phyloP scores from a whole-genome alignment of 2,888 invertebrate genomes.

The Callosobruchus maculatus region DNA sequence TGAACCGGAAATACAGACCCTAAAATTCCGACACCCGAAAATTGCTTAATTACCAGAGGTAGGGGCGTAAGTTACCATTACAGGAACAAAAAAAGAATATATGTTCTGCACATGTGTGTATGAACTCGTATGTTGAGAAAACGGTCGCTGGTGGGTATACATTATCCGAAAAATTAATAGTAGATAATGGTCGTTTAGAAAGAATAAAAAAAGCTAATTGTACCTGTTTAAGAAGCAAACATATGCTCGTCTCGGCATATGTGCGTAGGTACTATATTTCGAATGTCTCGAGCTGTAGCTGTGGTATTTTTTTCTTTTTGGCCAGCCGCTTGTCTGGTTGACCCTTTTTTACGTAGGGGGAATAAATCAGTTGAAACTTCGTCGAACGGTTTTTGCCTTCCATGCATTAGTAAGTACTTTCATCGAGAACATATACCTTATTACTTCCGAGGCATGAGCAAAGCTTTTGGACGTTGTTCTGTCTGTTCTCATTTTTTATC shows the following conservation, averaged over 20 bases:
- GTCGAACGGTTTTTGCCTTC: neutral
- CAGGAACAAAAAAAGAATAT: neutral
- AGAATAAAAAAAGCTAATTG: constrained; percentile 26
- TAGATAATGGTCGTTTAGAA: constrained; percentile 21
- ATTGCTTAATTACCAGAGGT: neutral
- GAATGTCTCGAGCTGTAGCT: constrained; percentile 1
- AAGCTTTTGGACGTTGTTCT: too few relatives aligned
- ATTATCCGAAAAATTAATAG: constrained; percentile 24
- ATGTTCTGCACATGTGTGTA: neutral
- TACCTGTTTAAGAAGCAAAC: constrained; percentile 19
- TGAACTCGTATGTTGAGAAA: neutral
- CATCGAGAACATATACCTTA: neutral
- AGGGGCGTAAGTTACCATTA: neutral
- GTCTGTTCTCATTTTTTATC: too few relatives aligned
- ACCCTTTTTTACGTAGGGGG: neutral
- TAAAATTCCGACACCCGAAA: neutral
- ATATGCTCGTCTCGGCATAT: constrained; percentile 34
- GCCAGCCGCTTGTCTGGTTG: neutral
- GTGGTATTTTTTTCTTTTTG: neutral
- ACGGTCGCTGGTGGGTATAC: constrained; percentile 8
- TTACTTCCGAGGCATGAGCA: neutral
- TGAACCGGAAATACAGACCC: neutral
- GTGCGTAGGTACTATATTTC: constrained; percentile 30
- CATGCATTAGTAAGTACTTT: neutral
- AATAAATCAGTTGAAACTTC: neutral